phyloP scores from a whole-genome alignment of 35 echinoderm and acorn worm species.

The Anneissia japonica region DNA sequence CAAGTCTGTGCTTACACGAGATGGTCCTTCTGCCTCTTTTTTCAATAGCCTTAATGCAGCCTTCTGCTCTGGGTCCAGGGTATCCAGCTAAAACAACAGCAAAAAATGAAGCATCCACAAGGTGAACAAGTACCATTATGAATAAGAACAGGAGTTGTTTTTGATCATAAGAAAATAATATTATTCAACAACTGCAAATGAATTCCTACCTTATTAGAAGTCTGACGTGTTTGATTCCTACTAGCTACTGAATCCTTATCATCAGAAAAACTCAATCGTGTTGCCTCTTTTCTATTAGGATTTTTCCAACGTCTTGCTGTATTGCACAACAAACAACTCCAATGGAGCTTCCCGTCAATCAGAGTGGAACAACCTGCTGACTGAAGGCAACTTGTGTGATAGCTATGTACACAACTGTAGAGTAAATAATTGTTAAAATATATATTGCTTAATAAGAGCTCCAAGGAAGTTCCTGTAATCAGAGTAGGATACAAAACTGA shows the following conservation, averaged over 20 bases:
- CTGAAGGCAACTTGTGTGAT: constrained; percentile 68
- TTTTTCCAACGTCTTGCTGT: constrained; percentile 34
- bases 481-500: too few relatives aligned
- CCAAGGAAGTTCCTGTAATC: too few relatives aligned
- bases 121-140: background rate
- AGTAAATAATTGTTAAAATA: background rate
- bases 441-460: too few relatives aligned
- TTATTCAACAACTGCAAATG: background rate
- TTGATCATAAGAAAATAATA: background rate
- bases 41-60: constrained; percentile 49
- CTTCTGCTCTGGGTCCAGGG: constrained; percentile 58
- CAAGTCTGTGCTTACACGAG: constrained; percentile 48
- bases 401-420: constrained; percentile 77
- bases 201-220: constrained; percentile 24
- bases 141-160: too few relatives aligned
- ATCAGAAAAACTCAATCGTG: constrained; percentile 18
- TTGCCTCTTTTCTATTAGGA: background rate
- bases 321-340: constrained; percentile 90
- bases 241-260: background rate
- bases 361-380: constrained; percentile 77
- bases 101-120: too few relatives aligned
- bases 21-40: constrained; percentile 73
- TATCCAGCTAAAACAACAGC: constrained; percentile 35
- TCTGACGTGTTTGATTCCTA: background rate
- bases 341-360: constrained; percentile 88